Evolutionary conservation across 1,140 invertebrate species (phyloP).

Genomic region (Cotesia chilonis): DNA sequence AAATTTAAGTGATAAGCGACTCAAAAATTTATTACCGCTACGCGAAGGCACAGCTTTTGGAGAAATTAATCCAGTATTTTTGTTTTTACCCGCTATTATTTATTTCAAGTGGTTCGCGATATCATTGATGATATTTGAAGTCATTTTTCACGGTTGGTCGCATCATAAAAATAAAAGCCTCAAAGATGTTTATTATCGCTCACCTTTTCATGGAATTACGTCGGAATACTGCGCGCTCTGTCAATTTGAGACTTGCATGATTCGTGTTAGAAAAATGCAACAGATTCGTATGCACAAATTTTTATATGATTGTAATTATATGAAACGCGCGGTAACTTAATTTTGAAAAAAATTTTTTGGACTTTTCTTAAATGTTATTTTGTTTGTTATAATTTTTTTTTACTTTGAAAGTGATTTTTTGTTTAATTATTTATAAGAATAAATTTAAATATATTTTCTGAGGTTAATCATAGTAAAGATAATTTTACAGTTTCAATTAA

Average conservation of each 20-base stretch:
- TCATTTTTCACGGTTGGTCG: slow-evolving; percentile 66
- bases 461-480: too few relatives aligned
- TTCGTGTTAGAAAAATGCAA: slow-evolving; percentile 63
- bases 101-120: slow-evolving; percentile 57
- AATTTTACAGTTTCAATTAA: too few relatives aligned
- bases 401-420: not conserved
- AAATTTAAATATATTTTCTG: too few relatives aligned
- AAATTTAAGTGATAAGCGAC: slow-evolving; percentile 45
- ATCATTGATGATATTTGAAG: slow-evolving; percentile 52
- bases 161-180: slow-evolving; percentile 68
- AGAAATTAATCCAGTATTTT: slow-evolving; percentile 55
- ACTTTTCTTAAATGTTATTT: slow-evolving; percentile 26
- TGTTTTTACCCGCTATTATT: slow-evolving; percentile 53
- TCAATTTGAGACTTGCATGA: slow-evolving; percentile 63
- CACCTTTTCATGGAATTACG: slow-evolving; percentile 67
- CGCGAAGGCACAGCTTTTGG: slow-evolving; percentile 55
- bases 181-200: slow-evolving; percentile 67
- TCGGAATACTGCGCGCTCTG: slow-evolving; percentile 70
- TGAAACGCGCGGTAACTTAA: slow-evolving; percentile 58
- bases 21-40: slow-evolving; percentile 39
- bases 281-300: slow-evolving; percentile 58
- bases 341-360: too few relatives aligned
- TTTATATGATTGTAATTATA: slow-evolving; percentile 56
- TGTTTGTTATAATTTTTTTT: slow-evolving; percentile 21
- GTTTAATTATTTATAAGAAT: too few relatives aligned